Evolutionary conservation across 2,113 vertebrate species (phyloP).

Genomic region (Macrotis lagotis): DNA sequence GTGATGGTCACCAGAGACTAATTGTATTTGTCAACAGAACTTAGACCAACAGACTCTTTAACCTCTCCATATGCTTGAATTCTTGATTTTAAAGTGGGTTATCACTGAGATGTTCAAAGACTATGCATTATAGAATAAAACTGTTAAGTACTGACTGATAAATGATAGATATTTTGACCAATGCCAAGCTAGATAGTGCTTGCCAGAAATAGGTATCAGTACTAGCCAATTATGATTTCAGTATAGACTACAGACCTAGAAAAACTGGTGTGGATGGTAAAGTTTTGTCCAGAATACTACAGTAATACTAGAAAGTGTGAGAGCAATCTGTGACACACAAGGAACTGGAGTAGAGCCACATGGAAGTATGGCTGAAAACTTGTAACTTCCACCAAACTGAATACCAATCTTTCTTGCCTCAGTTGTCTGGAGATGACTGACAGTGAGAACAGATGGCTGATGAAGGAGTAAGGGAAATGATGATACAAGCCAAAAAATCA

Average conservation of each 20-base stretch:
- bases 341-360: neutral
- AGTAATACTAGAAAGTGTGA: neutral
- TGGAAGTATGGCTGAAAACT: neutral
- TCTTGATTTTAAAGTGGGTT: neutral
- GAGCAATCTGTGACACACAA: neutral
- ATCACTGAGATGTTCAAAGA: neutral
- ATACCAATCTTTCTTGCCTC: neutral
- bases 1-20: neutral
- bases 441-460: neutral
- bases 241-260: neutral
- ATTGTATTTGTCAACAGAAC: neutral
- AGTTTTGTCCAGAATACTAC: neutral
- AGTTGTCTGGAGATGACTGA: neutral
- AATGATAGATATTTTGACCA: neutral
- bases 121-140: neutral
- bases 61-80: neutral
- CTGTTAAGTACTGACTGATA: neutral
- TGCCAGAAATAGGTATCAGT: neutral
- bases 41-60: neutral
- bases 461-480: neutral
- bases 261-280: neutral
- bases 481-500: neutral
- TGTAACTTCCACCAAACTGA: neutral
- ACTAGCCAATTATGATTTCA: neutral
- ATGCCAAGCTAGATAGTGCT: neutral